Conservation (phyloP, 2,888 invertebrate species). For the Zaprionus obscuricornis region DNA sequence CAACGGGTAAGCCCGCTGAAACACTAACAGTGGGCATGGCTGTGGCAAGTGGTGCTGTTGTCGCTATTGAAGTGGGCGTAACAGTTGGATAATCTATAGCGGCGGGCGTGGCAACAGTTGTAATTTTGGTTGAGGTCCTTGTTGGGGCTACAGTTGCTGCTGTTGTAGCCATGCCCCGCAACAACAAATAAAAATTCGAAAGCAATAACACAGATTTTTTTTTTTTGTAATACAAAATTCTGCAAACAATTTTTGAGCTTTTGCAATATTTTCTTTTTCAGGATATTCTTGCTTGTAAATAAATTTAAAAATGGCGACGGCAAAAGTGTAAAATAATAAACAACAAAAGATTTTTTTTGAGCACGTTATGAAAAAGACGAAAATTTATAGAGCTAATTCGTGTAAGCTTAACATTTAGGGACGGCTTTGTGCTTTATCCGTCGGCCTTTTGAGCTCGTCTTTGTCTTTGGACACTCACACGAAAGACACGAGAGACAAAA, state of each 20-base stretch:
- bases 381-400: conserved; percentile 7
- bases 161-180: conserved; percentile 69
- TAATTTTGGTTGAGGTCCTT: conserved; percentile 78
- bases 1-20: conserved; percentile 47
- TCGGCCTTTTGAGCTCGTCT: conserved; percentile 42
- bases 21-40: conserved; percentile 85
- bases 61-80: conserved; percentile 34
- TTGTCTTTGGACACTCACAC: conserved; percentile 27
- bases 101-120: conserved; percentile 9
- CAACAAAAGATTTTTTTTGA: no score
- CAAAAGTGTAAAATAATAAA: no score
- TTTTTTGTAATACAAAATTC: background rate
- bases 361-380: background rate
- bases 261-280: conserved; percentile 3
- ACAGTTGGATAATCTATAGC: conserved; percentile 16
- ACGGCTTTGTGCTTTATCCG: conserved; percentile 34
- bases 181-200: conserved; percentile 11
- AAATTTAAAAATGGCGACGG: no score
- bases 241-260: conserved; percentile 22
- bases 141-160: conserved; percentile 69
- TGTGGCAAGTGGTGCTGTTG: conserved; percentile 82
- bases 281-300: background rate
- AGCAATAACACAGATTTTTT: no score
- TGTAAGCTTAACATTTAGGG: conserved; percentile 1
- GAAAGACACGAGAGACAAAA: conserved; percentile 23